These are phyloP conservation scores for Labrus mixtus DNA, from an alignment of 2,113 vertebrate species.

Conservation along the genomic window DNA sequence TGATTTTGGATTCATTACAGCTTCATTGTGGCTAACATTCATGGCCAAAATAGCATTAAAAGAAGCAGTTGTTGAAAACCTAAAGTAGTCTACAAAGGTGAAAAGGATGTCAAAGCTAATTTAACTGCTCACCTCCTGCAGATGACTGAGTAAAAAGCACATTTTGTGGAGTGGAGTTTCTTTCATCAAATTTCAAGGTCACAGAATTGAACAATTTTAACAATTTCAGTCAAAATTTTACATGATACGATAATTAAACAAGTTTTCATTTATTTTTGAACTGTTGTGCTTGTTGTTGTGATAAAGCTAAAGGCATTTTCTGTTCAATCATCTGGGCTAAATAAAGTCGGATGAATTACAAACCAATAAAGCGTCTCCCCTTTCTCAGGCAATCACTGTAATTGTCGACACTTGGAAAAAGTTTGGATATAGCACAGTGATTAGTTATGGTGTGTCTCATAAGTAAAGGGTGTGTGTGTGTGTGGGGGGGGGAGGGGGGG, in stretches of 20 bases:
- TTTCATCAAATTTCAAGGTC: not conserved
- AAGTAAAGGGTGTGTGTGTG: constrained; percentile 35
- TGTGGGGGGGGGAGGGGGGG: not conserved
- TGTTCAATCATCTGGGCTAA: constrained; percentile 14
- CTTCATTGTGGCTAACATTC: too few relatives aligned
- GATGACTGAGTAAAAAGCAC: not conserved
- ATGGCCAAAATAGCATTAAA: too few relatives aligned
- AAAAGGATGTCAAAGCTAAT: not conserved
- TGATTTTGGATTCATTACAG: too few relatives aligned
- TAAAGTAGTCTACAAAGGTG: too few relatives aligned
- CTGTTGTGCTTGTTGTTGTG: not conserved
- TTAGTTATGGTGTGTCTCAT: constrained; percentile 63
- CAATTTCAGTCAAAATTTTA: too few relatives aligned
- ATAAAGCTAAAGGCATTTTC: constrained; percentile 8
- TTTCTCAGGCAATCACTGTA: constrained; percentile 63
- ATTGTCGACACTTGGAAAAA: constrained; percentile 63
- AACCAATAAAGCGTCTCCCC: constrained; percentile 17
- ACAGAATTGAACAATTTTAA: not conserved
- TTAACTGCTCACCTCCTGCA: not conserved
- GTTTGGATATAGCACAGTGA: constrained; percentile 64
- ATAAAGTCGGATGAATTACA: constrained; percentile 19
- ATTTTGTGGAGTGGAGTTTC: not conserved
- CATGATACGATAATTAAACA: too few relatives aligned
- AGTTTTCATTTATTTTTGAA: not conserved
- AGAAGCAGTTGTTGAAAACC: too few relatives aligned